These are phyloP conservation scores for Scortum barcoo DNA, from an alignment of 2,113 vertebrate genomes.

Conservation along the genomic window DNA sequence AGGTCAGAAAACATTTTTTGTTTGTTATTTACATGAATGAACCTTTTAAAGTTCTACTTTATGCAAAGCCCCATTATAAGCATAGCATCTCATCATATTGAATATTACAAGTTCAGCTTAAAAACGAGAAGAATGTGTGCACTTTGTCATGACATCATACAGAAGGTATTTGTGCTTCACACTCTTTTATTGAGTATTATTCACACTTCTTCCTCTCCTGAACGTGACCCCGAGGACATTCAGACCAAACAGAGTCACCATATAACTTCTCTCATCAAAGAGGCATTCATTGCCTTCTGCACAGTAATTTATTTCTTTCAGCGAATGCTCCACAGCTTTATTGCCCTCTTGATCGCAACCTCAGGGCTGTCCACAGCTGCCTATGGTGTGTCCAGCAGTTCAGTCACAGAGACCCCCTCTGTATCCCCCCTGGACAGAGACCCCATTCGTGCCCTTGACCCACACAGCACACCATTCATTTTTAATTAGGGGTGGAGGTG, in stretches of 20 bases:
- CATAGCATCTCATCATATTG: background rate
- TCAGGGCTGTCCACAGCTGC: slow-evolving; percentile 24
- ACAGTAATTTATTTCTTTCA: slow-evolving; percentile 58
- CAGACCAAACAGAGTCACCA: slow-evolving; percentile 32
- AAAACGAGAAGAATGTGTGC: background rate
- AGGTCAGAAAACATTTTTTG: background rate
- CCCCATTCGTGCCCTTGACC: slow-evolving; percentile 74
- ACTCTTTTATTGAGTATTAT: slow-evolving; percentile 21
- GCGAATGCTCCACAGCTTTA: slow-evolving; percentile 52
- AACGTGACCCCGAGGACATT: slow-evolving; percentile 35
- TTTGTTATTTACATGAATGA: background rate
- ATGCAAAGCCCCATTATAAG: background rate
- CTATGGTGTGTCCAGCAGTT: slow-evolving; percentile 30
- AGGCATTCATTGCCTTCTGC: slow-evolving; percentile 33
- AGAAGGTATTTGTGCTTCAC: slow-evolving; percentile 9
- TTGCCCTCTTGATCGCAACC: slow-evolving; percentile 49
- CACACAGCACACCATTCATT: slow-evolving; percentile 77
- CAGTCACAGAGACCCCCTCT: slow-evolving; percentile 68
- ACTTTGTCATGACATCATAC: background rate
- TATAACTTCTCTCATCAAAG: slow-evolving; percentile 45
- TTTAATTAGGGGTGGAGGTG: slow-evolving; percentile 69
- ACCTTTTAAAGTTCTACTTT: background rate
- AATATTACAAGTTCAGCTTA: background rate
- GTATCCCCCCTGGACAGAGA: slow-evolving; percentile 67
- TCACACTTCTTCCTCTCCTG: slow-evolving; percentile 21